Evolutionary conservation across 2,888 invertebrate genomes (phyloP), one percentile per base, ranked within the genome.

Genomic region (Pyrrhosoma nymphula): DNA sequence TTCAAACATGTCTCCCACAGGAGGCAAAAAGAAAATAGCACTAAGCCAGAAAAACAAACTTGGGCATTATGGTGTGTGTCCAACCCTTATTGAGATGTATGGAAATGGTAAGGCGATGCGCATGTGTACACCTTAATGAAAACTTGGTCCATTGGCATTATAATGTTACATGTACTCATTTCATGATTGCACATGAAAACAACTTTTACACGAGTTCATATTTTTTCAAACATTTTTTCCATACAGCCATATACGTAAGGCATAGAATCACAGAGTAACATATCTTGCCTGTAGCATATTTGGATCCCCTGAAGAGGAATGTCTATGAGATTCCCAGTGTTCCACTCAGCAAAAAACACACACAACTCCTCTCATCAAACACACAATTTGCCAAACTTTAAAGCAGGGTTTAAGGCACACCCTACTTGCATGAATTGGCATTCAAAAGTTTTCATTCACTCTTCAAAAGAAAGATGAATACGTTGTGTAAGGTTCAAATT

Each of bases 101-200:
- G 69, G 93, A 39, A 93, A 47, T 35, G 69, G 35, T 93, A 93
- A 93, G 93, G 93, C 69, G n/a, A 93, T 47, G n/a, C 47, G 47
- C 35, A 82, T 6, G 82, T 16, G 35, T 69, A 93, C 69, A 93
- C 47, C 93, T 69, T 69, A 47, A 69, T 75, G n/a, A 47, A 69
- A 93, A 93, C 69, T 93, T 93, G 93, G 93, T 93, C 93, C 93
- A 93, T 93, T 69, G 93, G 93, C 69, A 93, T 69, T 75, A 75
- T 75, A 26, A 93, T 93, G 18, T 69, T 26, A 93, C 93, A 69
- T 93, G 63, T 69, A 93, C 93, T 93, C 75, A 93, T 93, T 93
- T 93, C 93, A 93, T 69, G 69, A 69, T 93, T 75, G 93, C 69
- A 93, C 93, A 93, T 63, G 93, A 93, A 93, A 93, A 93, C 69